phyloP scores from a whole-genome alignment of 2,888 invertebrate species.

The Hirtodrosophila duncani region DNA sequence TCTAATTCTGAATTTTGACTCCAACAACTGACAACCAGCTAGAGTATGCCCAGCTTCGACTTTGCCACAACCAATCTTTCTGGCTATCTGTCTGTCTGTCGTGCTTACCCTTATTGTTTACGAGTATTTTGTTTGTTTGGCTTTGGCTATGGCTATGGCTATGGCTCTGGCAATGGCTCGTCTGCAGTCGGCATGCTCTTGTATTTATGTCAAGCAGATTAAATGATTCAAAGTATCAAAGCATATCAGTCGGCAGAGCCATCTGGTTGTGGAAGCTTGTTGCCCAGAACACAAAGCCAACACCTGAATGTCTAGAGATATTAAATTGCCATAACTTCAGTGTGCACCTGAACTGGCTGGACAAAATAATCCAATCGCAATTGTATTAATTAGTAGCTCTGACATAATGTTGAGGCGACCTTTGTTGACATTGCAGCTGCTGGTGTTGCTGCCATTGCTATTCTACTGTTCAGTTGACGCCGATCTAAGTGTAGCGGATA shows the following conservation, averaged over 20 bases:
- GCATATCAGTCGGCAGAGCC: constrained; percentile 41
- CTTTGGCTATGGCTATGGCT: not conserved
- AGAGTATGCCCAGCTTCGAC: too few species aligned
- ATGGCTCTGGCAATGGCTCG: not conserved
- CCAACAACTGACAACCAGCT: too few species aligned
- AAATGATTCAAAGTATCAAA: constrained; percentile 30
- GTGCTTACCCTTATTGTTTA: too few species aligned
- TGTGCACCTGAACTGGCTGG: too few species aligned
- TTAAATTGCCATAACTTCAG: too few species aligned
- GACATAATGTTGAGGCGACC: constrained; percentile 15
- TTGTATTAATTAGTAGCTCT: constrained; percentile 34
- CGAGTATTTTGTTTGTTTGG: constrained; percentile 20
- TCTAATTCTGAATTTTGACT: too few species aligned
- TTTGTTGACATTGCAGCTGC: constrained; percentile 26
- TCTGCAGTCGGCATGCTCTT: constrained; percentile 10
- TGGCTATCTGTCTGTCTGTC: constrained; percentile 7
- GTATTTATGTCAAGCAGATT: constrained; percentile 55
- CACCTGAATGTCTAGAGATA: not conserved
- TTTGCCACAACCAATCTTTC: not conserved
- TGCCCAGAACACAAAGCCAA: constrained; percentile 13
- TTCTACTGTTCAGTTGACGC: too few species aligned
- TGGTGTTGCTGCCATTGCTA: constrained; percentile 23
- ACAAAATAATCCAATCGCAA: too few species aligned
- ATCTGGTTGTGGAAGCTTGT: constrained; percentile 30
- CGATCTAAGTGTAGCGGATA: constrained; percentile 38